Percentiles rank a stretch among this genome's conserved stretches.
These are phyloP conservation scores for Vanessa atalanta DNA, from an alignment of 1,140 invertebrate species.

Conservation along the genomic window DNA sequence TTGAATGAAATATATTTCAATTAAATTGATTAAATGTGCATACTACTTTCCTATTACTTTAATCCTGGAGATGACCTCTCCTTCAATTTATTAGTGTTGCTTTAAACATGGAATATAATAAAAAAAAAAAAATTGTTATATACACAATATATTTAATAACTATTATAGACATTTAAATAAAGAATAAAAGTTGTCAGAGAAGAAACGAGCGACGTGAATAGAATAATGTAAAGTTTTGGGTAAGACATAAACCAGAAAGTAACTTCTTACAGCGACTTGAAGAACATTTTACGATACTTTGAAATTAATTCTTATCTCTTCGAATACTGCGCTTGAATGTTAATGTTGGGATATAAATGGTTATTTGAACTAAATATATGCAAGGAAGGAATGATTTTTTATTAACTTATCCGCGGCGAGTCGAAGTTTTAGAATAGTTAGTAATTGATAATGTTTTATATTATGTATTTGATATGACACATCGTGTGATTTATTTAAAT, in stretches of 20 bases:
- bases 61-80: no score
- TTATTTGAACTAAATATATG: background rate
- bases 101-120: no score
- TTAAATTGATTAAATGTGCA: background rate
- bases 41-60: background rate
- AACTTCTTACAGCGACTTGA: conserved; percentile 10
- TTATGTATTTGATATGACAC: no score
- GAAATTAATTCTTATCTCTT: conserved; percentile 28
- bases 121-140: no score
- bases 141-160: background rate
- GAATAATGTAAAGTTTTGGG: conserved; percentile 22
- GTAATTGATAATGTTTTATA: no score
- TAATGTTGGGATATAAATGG: conserved; percentile 3
- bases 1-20: background rate
- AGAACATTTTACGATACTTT: conserved; percentile 28
- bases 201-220: background rate
- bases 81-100: no score
- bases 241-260: conserved; percentile 24
- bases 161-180: background rate
- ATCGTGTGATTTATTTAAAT: no score
- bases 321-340: conserved; percentile 16
- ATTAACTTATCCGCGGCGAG: no score
- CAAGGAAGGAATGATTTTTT: no score
- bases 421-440: no score
- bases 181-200: background rate